These are phyloP conservation scores for Stichodactyla mertensii DNA, from an alignment of 64 coral and sea anemone species.

Conservation along the genomic window DNA sequence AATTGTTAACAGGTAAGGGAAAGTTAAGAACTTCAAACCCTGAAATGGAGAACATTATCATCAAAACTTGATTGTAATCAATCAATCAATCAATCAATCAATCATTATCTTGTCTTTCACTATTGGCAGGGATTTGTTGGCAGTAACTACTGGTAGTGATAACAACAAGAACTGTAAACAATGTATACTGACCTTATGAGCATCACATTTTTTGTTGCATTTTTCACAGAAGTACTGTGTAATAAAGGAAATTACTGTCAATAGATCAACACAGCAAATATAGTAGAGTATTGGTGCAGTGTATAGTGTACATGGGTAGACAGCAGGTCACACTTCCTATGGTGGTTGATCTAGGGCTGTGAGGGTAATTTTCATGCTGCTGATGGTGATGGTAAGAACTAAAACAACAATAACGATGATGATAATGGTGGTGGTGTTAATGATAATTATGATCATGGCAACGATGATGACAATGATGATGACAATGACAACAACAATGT, in stretches of 20 bases:
- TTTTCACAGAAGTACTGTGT: conserved; percentile 97
- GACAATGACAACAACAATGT: no score
- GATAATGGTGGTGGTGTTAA: no score
- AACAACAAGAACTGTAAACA: no score
- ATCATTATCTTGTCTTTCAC: not conserved
- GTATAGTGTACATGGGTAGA: no score
- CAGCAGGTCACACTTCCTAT: no score
- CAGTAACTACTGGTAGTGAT: not conserved
- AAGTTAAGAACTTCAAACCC: conserved; percentile 88
- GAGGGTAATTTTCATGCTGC: no score
- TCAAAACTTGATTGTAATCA: not conserved
- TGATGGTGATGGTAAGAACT: no score
- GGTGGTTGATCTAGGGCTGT: no score
- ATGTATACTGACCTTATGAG: conserved; percentile 72
- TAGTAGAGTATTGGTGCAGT: no score
- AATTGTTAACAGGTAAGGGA: conserved; percentile 82
- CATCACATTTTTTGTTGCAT: conserved; percentile 93
- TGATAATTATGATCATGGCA: no score
- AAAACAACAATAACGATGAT: no score
- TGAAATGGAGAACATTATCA: conserved; percentile 16
- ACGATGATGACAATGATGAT: no score
- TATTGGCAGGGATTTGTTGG: not conserved
- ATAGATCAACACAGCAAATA: not conserved
- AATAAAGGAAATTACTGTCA: conserved; percentile 11
- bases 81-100: not conserved